Percentiles rank a stretch among this genome's conserved stretches.
phyloP scores from a whole-genome alignment of 2,797 vertebrate genomes.

The Synaphobranchus kaupii region DNA sequence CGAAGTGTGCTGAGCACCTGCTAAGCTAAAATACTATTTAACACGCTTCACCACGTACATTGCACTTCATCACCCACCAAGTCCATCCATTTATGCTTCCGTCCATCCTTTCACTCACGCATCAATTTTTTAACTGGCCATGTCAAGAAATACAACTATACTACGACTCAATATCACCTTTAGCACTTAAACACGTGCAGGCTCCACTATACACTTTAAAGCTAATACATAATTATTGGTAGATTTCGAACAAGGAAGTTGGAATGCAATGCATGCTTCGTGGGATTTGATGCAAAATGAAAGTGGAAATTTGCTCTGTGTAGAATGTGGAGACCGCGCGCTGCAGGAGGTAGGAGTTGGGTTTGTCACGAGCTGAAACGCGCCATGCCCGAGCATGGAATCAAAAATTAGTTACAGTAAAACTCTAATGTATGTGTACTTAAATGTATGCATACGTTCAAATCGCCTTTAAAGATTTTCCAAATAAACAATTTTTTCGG shows the following conservation, averaged over 20 bases:
- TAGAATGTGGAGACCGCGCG: constrained; percentile 49
- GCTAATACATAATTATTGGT: not conserved
- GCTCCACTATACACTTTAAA: not conserved
- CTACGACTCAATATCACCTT: not conserved
- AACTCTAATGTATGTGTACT: constrained; percentile 47
- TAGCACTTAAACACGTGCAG: not conserved
- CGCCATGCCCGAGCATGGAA: constrained; percentile 37
- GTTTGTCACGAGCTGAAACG: constrained; percentile 51
- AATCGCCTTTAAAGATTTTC: not conserved
- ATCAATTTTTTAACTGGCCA: not conserved
- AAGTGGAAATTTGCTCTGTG: constrained; percentile 52
- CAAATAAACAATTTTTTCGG: not conserved
- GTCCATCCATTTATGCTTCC: not conserved
- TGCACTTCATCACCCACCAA: not conserved
- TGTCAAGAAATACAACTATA: not conserved
- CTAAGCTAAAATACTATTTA: not conserved
- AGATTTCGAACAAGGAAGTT: constrained; percentile 4
- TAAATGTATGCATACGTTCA: not conserved
- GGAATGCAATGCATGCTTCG: constrained; percentile 25
- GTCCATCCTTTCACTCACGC: not conserved
- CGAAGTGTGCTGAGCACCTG: not conserved
- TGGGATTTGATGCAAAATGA: constrained; percentile 62
- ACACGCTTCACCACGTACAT: not conserved
- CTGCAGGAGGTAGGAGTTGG: constrained; percentile 38
- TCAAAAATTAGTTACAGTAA: constrained; percentile 57